Base-by-base conservation (phyloP, 2,888 invertebrate species). In the Helleia helle region DNA sequence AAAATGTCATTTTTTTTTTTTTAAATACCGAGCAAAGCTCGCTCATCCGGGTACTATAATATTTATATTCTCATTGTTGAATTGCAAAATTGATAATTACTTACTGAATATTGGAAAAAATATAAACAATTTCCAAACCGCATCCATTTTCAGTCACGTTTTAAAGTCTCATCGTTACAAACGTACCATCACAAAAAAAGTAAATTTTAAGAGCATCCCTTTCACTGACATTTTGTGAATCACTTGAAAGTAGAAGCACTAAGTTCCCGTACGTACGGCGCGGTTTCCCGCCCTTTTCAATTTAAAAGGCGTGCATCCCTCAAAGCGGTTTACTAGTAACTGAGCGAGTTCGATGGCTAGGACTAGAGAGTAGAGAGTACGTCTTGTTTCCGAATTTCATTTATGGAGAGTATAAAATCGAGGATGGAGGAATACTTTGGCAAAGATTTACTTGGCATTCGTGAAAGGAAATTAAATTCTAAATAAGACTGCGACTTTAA, bases 281-380 rank as follows among this genome's bases (percentile, higher is more conserved):
- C 50, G 50, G 38, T 44, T 61, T 61, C 61, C 62, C 59, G 61
- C 61, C 49, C 47, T 57, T 58, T 58, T 47, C 25, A 6, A 18
- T 5, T 3, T 4, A 37, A 25, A 34, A 42, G 41, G 51, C 65
- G 62, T 56, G 54, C 53, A 30, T 37, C 38, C 53, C 44, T 36
- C 9, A 11, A 17, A 43, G 40, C 50, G 49, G 48, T 34, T 40
- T 41, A 31, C 41, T 36, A 43, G 41, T 40, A 47, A 65, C 64
- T 64, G 60, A 55, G 44, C 42, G 26, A 8, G 22, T 5, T 8
- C 22, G 22, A 8, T 5, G 2, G n/a, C n/a, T n/a, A n/a, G n/a
- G n/a, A n/a, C n/a, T n/a, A n/a, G n/a, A n/a, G n/a, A n/a, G n/a
- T n/a, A n/a, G n/a, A 4, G 18, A 18, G 18, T 18, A 18, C 18